Base-by-base conservation (phyloP, 2,113 vertebrate species). In the Pachycephala philippinensis region DNA sequence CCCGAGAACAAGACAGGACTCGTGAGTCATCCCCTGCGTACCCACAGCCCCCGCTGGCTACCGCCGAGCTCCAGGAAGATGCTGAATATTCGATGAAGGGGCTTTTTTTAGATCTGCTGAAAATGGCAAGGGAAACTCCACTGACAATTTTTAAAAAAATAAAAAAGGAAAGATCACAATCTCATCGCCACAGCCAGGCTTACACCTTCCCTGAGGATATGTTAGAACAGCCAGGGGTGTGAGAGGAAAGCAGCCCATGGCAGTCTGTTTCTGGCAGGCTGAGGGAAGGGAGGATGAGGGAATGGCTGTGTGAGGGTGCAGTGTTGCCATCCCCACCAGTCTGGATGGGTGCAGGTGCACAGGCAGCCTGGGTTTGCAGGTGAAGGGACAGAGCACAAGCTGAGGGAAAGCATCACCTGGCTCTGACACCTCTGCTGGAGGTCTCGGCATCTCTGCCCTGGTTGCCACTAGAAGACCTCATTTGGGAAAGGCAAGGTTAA, bases 101-200 rank as follows among this genome's bases (percentile, higher is more conserved):
- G 2, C 1, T 31, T 75, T 85, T 90, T 95, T 91, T 86, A 93
- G 79, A 90, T 37, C 39, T 44, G 68, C 86, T 93, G 75, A 87
- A 95, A 94, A 94, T 35, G 68, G 90, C 57, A 96, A 64, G 92
- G 91, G 91, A 94, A 97, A 95, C 87, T 93, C 90, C 91, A 85
- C 87, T 72, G 77, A 45, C 85, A 80, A 88, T 63, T 72, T 37
- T 8, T 4, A 13, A 42, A 91, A 44, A 31, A 60, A 50, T 5
- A 24, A 59, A 91, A 87, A 71, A 35, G 7, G n/a, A 60, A 91
- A 83, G 84, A 93, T 92, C 78, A 71, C 56, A 89, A 77, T 91
- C 90, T 93, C 88, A 59, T 56, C 0, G 0, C 87, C 23, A 13
- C 44, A 96, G 88, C 33, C 59, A 6, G 89, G 94, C 89, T 95